A percentile compares a stretch with the other conserved stretches of the same genome.
These are phyloP conservation scores for Holothuria glaberrima DNA, from an alignment of 35 echinoderm and acorn worm genomes.

Conservation along the genomic window DNA sequence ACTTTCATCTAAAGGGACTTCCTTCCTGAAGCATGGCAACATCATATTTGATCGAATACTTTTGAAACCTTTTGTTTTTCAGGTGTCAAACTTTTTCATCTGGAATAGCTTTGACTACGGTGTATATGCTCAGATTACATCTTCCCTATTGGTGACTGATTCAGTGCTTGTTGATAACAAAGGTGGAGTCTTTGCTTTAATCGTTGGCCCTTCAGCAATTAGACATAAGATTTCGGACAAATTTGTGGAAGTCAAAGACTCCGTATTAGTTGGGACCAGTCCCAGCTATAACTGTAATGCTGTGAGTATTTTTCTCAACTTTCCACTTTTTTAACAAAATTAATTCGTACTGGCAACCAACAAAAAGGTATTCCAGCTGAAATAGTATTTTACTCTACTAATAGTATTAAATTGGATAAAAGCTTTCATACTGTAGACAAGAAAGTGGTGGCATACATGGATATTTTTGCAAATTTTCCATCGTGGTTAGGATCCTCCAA, in stretches of 20 bases:
- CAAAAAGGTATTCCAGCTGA: too few relatives aligned
- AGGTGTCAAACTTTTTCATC: constrained; percentile 63
- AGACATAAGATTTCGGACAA: constrained; percentile 42
- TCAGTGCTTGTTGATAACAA: constrained; percentile 75
- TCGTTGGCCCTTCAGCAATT: constrained; percentile 58
- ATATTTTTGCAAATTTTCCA: not conserved
- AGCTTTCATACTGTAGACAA: not conserved
- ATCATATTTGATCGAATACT: too few relatives aligned
- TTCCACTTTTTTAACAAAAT: too few relatives aligned
- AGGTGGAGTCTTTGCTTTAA: constrained; percentile 59
- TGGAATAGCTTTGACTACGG: constrained; percentile 77
- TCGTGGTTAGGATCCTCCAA: constrained; percentile 47
- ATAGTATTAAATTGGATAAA: not conserved
- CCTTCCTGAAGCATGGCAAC: too few relatives aligned
- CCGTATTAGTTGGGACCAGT: constrained; percentile 71
- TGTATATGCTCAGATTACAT: constrained; percentile 62
- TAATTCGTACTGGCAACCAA: too few relatives aligned
- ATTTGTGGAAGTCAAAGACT: constrained; percentile 49
- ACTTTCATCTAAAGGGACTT: too few relatives aligned
- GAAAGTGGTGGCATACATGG: not conserved
- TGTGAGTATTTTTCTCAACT: not conserved
- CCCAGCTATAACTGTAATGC: constrained; percentile 62
- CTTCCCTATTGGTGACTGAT: constrained; percentile 50
- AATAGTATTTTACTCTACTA: not conserved
- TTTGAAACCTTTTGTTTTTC: not conserved